Evolutionary conservation across 23 tunicate species (phyloP), one percentile per base, ranked within the genome.

Genomic region (Halocynthia aurantium): DNA sequence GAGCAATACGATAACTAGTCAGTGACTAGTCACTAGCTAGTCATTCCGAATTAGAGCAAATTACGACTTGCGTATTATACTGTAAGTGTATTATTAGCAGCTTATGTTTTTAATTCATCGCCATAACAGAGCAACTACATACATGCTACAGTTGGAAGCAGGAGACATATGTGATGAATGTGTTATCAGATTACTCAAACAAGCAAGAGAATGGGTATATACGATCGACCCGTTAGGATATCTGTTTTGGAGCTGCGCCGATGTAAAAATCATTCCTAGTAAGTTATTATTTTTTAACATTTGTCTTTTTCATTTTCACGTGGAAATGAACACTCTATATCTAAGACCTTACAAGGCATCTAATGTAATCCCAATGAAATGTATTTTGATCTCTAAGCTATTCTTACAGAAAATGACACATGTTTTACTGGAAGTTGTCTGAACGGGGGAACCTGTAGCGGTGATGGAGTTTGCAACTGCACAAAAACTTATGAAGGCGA

Each of bases 181-280:
- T 58, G 62, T 81, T 7, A 22, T 87, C 10, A 70, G 94, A 50
- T 53, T 87, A 61, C 6, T 83, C 8, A 56, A 69, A 40, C 83
- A 87, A 63, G 94, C 94, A 9, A 57, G 55, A 31, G 87, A 87
- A 77, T 87, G 94, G 94, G 44, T 72, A 8, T 11, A 57, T 21
- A 52, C 60, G 18, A 72, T 55, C n/a, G 72, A 55, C 53, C 53
- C 82, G 22, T 84, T 65, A 56, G 55, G 68, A 6, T 87, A 57
- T 62, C 76, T 82, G 62, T 89, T 89, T 53, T 84, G 88, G 84
- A 84, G 88, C 10, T 87, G 94, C 71, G 94, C 94, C 62, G 94
- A 87, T 71, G 87, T 87, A 57, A 81, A 77, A 17, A 88, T 88
- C 55, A 18, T 88, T 10, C 84, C 68, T 8, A 76, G 67, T 53